Evolutionary conservation across 1,140 invertebrate species (phyloP).

Genomic region (Ips typographus): DNA sequence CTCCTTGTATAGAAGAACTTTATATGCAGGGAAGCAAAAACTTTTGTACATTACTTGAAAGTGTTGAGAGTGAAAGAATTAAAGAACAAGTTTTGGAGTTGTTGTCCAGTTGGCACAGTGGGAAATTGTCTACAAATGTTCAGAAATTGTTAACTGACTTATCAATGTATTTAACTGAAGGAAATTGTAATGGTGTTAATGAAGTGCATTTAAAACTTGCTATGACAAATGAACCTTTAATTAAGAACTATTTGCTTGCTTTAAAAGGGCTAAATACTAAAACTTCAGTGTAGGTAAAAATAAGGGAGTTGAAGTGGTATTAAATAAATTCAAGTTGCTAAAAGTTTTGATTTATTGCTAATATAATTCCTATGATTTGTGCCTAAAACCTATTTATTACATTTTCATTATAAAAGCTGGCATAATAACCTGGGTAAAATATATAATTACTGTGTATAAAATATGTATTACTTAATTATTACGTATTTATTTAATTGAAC

Average conservation of each 20-base stretch:
- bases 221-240: constrained; percentile 14
- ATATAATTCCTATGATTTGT: constrained; percentile 8
- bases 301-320: not conserved
- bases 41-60: constrained; percentile 23
- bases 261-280: no score
- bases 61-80: constrained; percentile 12
- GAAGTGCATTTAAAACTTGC: constrained; percentile 31
- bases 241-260: constrained; percentile 23
- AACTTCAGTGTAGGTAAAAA: not conserved
- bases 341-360: constrained; percentile 18
- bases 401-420: constrained; percentile 17
- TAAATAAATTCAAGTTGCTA: constrained; percentile 9
- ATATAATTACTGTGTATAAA: constrained; percentile 24
- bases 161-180: constrained; percentile 20
- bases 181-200: constrained; percentile 27
- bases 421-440: constrained; percentile 29
- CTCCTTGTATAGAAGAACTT: constrained; percentile 20
- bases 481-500: constrained; percentile 21
- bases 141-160: constrained; percentile 29
- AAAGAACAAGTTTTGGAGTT: constrained; percentile 31
- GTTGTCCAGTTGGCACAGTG: constrained; percentile 29
- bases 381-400: not conserved
- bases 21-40: constrained; percentile 30
- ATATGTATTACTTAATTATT: constrained; percentile 2
- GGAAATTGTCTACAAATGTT: constrained; percentile 32